A percentile compares a stretch with the other conserved stretches of the same genome.
Conservation (phyloP, 2,888 invertebrate genomes). For the Altica lythri region DNA sequence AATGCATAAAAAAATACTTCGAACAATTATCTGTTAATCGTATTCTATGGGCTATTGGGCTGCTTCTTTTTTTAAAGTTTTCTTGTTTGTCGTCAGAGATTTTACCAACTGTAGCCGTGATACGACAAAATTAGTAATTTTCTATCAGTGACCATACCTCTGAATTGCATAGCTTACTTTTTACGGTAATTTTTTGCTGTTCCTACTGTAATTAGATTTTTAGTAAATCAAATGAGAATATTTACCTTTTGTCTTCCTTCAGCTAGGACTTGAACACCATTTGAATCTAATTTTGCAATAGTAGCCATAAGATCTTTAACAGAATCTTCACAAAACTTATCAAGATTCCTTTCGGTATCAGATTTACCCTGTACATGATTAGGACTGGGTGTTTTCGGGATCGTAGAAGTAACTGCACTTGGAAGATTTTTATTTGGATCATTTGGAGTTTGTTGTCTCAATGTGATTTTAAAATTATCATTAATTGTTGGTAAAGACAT, state of each 20-base stretch:
- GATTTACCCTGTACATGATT: constrained; percentile 61
- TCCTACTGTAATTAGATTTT: no score
- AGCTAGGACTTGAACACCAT: constrained; percentile 77
- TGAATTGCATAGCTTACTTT: no score
- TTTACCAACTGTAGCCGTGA: no score
- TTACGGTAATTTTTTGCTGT: no score
- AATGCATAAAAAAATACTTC: no score
- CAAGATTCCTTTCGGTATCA: constrained; percentile 70
- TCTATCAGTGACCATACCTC: no score
- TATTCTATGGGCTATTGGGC: no score
- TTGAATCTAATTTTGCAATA: constrained; percentile 84
- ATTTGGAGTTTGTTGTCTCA: constrained; percentile 56
- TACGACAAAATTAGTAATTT: no score
- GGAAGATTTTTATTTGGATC: constrained; percentile 48
- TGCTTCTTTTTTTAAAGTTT: no score
- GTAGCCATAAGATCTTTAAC: constrained; percentile 86
- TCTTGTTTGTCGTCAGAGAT: no score
- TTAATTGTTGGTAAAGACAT: constrained; percentile 53
- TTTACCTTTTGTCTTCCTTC: constrained; percentile 56
- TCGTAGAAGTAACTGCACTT: constrained; percentile 73
- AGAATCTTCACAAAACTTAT: constrained; percentile 83
- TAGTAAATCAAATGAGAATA: no score
- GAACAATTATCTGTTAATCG: no score
- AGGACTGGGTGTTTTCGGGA: constrained; percentile 85
- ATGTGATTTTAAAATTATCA: constrained; percentile 73